These are phyloP conservation scores for Physeter macrocephalus DNA, from an alignment of 2,113 vertebrate genomes.

Conservation along the genomic window DNA sequence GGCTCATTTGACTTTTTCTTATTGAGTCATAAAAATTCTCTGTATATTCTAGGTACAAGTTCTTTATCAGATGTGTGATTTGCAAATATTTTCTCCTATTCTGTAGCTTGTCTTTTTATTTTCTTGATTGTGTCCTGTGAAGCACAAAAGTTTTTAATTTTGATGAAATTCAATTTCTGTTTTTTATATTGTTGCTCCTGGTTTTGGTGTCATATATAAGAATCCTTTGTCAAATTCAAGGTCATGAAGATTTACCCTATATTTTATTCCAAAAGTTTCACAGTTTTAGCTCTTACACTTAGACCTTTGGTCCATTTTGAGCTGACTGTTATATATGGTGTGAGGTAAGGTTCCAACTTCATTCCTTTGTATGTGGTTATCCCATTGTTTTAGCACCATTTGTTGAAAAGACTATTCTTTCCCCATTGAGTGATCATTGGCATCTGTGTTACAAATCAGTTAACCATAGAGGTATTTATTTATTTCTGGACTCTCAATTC, in stretches of 20 bases:
- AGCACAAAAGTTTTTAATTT: background rate
- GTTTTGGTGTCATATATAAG: background rate
- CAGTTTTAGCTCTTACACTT: no score
- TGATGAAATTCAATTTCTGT: background rate
- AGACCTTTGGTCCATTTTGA: background rate
- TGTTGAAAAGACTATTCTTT: background rate
- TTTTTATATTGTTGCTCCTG: background rate
- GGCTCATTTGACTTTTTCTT: no score
- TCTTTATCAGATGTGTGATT: background rate
- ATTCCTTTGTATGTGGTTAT: background rate
- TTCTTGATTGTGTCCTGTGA: background rate
- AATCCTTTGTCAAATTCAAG: background rate
- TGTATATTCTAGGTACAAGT: background rate
- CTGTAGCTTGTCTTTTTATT: background rate
- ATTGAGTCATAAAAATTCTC: background rate
- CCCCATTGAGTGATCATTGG: background rate
- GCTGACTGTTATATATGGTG: background rate
- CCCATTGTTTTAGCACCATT: background rate
- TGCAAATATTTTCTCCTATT: background rate
- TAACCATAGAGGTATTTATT: background rate
- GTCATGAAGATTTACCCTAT: background rate
- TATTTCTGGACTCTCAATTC: background rate
- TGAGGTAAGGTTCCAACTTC: background rate
- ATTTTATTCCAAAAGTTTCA: background rate
- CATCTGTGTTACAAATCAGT: background rate